Base-by-base conservation (phyloP, 2,888 invertebrate genomes). In the Isoperla grammatica region DNA sequence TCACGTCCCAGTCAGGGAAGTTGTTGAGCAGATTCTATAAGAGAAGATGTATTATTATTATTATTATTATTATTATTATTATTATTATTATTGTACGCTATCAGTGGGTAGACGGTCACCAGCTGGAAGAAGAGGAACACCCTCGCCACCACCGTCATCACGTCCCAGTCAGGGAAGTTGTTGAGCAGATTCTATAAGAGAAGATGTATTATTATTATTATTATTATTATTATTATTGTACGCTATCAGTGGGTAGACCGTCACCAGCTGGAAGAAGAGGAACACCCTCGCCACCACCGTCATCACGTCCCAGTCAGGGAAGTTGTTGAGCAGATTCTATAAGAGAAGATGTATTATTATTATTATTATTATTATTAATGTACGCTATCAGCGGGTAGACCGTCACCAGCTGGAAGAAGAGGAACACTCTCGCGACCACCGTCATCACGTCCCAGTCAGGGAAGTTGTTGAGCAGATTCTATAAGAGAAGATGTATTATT, bases 391-490 rank as follows among this genome's bases (percentile, higher is more conserved):
- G 77, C 0, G 95, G 95, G 69, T 88, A 91, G 0, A 95, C 93
- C 0, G 94, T 93, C 56, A 90, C 76, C 70, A 95, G 83, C 81
- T 95, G 88, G 72, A 95, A 91, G 50, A 95, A 79, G 12, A 95
- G 76, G 64, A 94, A 81, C 17, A 91, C 77, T 61, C 95, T 79
- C 1, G 92, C 93, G 1, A 88, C 79, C 13, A 91, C 86, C 1
- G 91, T 88, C 79, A 93, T 78, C 0, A 83, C 74, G 71, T 95
- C 94, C 69, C 82, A 83, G 70, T 85, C 85, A 64, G 84, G 83
- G 68, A 95, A 91, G 73, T 95, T 95, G 75, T 95, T 92, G 60
- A 95, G 74, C 64, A 95, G 81, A 74, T 95, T 95, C 93, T 94
- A 79, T 61, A 84, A 83, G 61, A 65, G 69, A 65, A 67, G 60